Evolutionary conservation across 2,888 invertebrate genomes (phyloP).

Genomic region (Bugula neritina): DNA sequence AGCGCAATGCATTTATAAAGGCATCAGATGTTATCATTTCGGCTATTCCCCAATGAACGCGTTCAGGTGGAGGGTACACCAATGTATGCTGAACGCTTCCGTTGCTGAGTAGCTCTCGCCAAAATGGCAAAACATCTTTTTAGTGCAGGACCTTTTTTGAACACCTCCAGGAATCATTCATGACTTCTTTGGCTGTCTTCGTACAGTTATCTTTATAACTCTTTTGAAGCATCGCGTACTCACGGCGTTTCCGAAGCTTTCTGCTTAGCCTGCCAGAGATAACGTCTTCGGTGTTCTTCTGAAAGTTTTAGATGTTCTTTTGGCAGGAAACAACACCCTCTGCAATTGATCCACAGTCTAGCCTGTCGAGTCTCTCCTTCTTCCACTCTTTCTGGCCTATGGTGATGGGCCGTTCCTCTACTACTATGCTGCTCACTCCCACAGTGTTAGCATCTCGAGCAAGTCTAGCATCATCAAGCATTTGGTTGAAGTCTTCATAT

Average conservation of each 20-base stretch:
- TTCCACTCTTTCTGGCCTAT: neutral
- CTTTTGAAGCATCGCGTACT: too few relatives aligned
- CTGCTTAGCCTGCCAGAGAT: neutral
- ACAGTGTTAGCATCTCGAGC: neutral
- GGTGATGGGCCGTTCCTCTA: neutral
- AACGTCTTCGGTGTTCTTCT: neutral
- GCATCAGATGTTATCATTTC: neutral
- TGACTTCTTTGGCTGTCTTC: neutral
- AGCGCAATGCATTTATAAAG: too few relatives aligned
- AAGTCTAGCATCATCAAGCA: too few relatives aligned
- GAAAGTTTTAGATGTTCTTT: neutral
- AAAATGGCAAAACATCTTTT: neutral
- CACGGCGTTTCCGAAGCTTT: too few relatives aligned
- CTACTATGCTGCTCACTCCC: neutral
- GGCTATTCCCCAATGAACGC: neutral
- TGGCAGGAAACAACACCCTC: neutral
- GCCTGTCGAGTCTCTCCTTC: neutral
- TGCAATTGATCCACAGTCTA: neutral
- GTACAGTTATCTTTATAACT: neutral
- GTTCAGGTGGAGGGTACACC: conserved; percentile 11
- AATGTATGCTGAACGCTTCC: neutral
- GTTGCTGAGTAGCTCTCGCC: neutral
- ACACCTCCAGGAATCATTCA: conserved; percentile 1
- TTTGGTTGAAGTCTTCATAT: too few relatives aligned
- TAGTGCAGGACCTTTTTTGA: too few relatives aligned